These are phyloP conservation scores for Drosophila kuntzei DNA, from an alignment of 2,888 invertebrate species.

Conservation along the genomic window DNA sequence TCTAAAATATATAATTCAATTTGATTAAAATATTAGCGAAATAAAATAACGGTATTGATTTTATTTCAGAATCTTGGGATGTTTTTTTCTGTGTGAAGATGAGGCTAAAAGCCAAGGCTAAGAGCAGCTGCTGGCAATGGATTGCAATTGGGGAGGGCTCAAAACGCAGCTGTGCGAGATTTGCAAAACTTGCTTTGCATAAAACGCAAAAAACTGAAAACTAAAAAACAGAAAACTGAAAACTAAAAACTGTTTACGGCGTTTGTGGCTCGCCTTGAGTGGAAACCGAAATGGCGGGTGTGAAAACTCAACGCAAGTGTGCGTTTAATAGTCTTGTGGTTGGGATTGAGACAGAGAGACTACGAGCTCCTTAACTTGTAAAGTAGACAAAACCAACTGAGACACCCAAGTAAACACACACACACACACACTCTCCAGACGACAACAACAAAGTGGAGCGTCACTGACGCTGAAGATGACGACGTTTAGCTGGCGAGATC, in stretches of 20 bases:
- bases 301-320: slow-evolving; percentile 75
- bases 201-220: slow-evolving; percentile 37
- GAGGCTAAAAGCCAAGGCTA: slow-evolving; percentile 15
- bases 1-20: no score
- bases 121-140: slow-evolving; percentile 53
- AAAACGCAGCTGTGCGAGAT: slow-evolving; percentile 73
- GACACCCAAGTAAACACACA: slow-evolving; percentile 33
- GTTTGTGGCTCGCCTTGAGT: slow-evolving; percentile 52
- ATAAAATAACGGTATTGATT: neutral
- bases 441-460: slow-evolving; percentile 37
- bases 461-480: slow-evolving; percentile 46
- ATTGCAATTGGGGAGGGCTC: slow-evolving; percentile 32
- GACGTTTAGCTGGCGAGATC: slow-evolving; percentile 62
- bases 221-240: slow-evolving; percentile 18
- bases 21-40: no score
- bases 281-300: slow-evolving; percentile 58
- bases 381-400: slow-evolving; percentile 57
- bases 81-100: neutral
- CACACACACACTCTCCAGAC: slow-evolving; percentile 35
- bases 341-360: slow-evolving; percentile 19
- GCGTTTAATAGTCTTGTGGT: slow-evolving; percentile 76
- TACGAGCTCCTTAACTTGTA: slow-evolving; percentile 68
- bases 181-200: slow-evolving; percentile 65
- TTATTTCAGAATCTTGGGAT: neutral
- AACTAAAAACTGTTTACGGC: slow-evolving; percentile 60